Evolutionary conservation across 2,113 vertebrate genomes (phyloP), one percentile per base, ranked within the genome.

Genomic region (Chamaetylas fuelleborni): DNA sequence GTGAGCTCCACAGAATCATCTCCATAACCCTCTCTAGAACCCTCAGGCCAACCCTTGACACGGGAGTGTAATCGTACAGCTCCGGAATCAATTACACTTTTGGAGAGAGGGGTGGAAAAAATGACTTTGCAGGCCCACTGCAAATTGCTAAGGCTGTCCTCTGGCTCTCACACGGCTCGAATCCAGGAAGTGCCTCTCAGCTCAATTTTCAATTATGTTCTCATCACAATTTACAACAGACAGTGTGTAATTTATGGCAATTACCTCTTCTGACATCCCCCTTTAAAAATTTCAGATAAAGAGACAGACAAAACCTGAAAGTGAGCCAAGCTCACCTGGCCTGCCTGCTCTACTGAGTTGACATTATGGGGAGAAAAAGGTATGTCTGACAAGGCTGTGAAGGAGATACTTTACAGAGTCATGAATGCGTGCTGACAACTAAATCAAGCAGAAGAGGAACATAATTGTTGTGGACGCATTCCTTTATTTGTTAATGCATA

Each of bases 161-260:
- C 77, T 77, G 90, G 92, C 94, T 92, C 93, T 94, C 40, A 2
- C 36, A 36, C 72, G 16, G 77, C 93, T 90, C 43, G 3, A 43
- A 83, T 69, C 65, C 74, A 92, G 96, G 96, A 97, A 96, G 71
- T 82, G 73, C 94, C 93, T 86, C 88, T 88, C 81, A 47, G 87
- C 96, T 97, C 96, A 92, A 56, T 92, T 97, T 96, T 97, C 97
- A 95, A 86, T 96, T 92, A 88, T 93, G 90, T 97, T 93, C 96
- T 97, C 94, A 81, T 79, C 84, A 81, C 92, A 93, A 86, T 93
- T 97, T 93, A 93, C 97, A 96, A 96, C 92, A 95, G 90, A 96
- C 94, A 97, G 91, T 92, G 83, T 95, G 83, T 97, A 96, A 97
- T 97, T 98, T 96, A 93, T 79, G 89, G 96, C 95, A 97, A 96